phyloP scores from a whole-genome alignment of 1,140 invertebrate genomes.

The Trachymyrmex septentrionalis region DNA sequence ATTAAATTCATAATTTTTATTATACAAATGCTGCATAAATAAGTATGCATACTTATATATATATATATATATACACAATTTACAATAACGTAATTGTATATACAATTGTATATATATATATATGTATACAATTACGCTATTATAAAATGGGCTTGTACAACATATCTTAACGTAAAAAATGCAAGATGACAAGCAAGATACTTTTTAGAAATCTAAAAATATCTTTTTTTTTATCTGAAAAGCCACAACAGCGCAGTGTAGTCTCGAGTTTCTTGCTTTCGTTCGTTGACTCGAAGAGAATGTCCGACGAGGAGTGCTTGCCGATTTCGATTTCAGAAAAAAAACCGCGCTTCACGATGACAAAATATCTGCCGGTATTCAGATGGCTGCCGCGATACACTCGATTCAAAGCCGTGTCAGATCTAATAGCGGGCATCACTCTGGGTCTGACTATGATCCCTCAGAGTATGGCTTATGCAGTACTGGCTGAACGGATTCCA shows the following conservation, averaged over 20 bases:
- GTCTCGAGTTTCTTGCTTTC: neutral
- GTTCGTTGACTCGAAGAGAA: neutral
- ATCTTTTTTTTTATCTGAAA: too few species aligned
- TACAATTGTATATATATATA: too few species aligned
- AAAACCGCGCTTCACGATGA: constrained; percentile 36
- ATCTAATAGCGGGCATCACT: constrained; percentile 92
- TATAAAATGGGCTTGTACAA: too few species aligned
- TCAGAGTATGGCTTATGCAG: constrained; percentile 94
- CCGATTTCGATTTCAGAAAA: constrained; percentile 9
- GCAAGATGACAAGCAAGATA: too few species aligned
- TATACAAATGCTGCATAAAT: too few species aligned
- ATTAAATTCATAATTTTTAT: too few species aligned
- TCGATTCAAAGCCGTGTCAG: constrained; percentile 88
- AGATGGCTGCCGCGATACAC: constrained; percentile 90
- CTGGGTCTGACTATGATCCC: constrained; percentile 94
- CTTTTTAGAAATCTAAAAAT: too few species aligned
- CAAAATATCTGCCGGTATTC: constrained; percentile 87
- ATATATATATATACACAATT: too few species aligned
- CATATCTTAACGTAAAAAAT: too few species aligned
- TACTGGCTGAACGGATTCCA: constrained; percentile 90
- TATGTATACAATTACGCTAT: too few species aligned
- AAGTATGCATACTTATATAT: too few species aligned
- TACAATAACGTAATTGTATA: too few species aligned
- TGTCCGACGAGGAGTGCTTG: constrained; percentile 28
- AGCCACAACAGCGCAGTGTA: neutral